phyloP scores from a whole-genome alignment of 2,113 vertebrate species.

The Elanoides forficatus region DNA sequence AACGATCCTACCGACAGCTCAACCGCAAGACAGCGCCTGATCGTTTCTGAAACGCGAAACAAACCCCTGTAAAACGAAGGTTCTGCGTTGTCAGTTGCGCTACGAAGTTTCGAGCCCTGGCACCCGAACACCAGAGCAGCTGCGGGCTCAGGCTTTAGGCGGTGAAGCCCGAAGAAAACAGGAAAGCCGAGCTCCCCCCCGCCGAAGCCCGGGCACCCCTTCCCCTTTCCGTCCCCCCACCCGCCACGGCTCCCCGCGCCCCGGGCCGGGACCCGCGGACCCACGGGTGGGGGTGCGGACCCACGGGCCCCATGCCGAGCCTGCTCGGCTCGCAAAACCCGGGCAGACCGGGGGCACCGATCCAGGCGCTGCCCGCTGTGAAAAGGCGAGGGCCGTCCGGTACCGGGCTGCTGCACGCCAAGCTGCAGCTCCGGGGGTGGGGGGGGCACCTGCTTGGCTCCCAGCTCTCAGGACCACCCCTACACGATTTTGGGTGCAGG shows the following conservation, averaged over 20 bases:
- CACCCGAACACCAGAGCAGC: background rate
- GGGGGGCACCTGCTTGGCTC: background rate
- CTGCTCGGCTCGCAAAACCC: background rate
- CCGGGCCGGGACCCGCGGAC: background rate
- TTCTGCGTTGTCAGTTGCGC: background rate
- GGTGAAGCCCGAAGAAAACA: background rate
- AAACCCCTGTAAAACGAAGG: background rate
- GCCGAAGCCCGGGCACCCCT: background rate
- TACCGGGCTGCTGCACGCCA: background rate
- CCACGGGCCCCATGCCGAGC: background rate
- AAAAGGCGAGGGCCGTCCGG: background rate
- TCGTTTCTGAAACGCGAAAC: background rate
- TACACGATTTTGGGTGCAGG: background rate
- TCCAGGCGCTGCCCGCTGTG: background rate
- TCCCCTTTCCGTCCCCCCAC: background rate
- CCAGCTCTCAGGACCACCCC: background rate
- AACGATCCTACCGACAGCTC: background rate
- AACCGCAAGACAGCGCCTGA: background rate
- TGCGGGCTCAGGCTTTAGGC: background rate
- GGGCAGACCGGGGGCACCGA: background rate
- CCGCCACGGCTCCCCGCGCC: background rate
- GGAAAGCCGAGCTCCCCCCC: background rate
- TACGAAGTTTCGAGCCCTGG: background rate
- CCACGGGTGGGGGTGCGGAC: background rate
- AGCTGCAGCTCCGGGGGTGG: background rate